These are phyloP conservation scores for Jacana jacana DNA, from an alignment of 2,113 vertebrate species.

Conservation along the genomic window DNA sequence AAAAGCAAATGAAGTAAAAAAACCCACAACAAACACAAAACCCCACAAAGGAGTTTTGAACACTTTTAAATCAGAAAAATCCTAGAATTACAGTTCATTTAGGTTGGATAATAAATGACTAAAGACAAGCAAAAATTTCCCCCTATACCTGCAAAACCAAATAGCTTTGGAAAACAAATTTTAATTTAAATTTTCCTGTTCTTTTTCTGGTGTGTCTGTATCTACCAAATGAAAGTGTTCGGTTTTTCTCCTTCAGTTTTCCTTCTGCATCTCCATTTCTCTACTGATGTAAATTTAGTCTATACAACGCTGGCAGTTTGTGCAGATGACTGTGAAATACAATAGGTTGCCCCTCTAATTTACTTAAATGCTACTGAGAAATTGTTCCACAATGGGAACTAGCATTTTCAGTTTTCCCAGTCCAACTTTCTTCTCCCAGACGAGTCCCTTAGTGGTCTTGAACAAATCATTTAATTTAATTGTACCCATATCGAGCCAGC, in stretches of 20 bases:
- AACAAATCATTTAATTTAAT: slow-evolving; percentile 23
- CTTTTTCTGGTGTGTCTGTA: neutral
- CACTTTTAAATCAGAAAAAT: neutral
- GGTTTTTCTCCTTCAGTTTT: neutral
- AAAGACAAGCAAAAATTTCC: neutral
- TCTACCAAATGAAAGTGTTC: neutral
- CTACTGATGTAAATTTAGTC: neutral
- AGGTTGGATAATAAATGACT: neutral
- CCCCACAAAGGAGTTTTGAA: neutral
- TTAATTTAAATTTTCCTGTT: neutral
- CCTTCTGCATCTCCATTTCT: neutral
- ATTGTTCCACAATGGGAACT: neutral
- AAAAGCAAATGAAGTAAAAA: neutral
- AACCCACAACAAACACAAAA: too few species aligned
- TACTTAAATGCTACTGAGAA: slow-evolving; percentile 32
- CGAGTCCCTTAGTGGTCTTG: neutral
- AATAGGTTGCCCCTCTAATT: slow-evolving; percentile 38
- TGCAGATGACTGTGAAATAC: slow-evolving; percentile 5
- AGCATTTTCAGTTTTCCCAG: slow-evolving; percentile 45
- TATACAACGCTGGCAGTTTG: neutral
- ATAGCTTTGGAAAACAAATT: neutral
- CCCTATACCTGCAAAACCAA: neutral
- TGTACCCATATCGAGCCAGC: neutral
- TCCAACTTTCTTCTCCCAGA: neutral
- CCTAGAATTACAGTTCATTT: neutral